Conservation (phyloP, 2,888 invertebrate genomes). For the Pollenia angustigena region DNA sequence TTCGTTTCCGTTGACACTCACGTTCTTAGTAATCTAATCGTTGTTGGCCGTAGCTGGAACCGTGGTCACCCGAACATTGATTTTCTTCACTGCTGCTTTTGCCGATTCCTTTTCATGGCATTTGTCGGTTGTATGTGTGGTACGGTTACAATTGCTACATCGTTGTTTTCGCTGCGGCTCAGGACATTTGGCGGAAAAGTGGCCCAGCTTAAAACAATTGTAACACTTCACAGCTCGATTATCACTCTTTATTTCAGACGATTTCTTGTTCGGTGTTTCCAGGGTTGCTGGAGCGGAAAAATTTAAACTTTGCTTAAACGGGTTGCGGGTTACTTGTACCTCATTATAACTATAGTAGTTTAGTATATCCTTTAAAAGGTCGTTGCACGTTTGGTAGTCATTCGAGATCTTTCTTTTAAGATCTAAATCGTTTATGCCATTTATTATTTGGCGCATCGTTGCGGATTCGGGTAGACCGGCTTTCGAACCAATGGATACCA, state of each 20-base stretch:
- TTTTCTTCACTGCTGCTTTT: conserved; percentile 37
- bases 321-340: conserved; percentile 36
- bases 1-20: not conserved
- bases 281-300: no score
- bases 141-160: conserved; percentile 44
- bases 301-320: no score
- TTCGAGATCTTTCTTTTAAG: conserved; percentile 60
- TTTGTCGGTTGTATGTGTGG: conserved; percentile 30
- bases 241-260: no score
- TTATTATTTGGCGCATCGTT: conserved; percentile 65
- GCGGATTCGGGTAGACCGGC: conserved; percentile 58
- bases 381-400: conserved; percentile 34
- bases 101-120: conserved; percentile 13
- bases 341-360: conserved; percentile 53
- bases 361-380: conserved; percentile 52
- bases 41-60: not conserved
- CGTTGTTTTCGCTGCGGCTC: conserved; percentile 53
- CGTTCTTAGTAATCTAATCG: not conserved
- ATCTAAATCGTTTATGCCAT: conserved; percentile 68
- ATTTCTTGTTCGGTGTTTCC: no score
- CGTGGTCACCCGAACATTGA: conserved; percentile 21
- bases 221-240: not conserved
- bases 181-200: conserved; percentile 48
- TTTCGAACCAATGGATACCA: conserved; percentile 60
- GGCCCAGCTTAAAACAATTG: conserved; percentile 41